phyloP scores from a whole-genome alignment of 2,888 invertebrate genomes.

The Scaptomyza flava region DNA sequence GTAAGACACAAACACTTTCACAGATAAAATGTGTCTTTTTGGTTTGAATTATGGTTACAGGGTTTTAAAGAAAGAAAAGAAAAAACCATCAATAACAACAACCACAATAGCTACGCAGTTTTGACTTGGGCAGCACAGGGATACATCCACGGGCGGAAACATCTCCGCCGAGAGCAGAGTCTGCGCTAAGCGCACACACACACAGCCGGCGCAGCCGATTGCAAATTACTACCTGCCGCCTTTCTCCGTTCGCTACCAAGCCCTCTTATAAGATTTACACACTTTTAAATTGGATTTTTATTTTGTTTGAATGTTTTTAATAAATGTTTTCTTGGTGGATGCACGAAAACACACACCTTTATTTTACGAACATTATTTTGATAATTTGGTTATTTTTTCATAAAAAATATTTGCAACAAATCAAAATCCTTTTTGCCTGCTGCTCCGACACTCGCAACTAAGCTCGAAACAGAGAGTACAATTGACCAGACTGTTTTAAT shows the following conservation, averaged over 20 bases:
- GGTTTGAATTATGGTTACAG: not conserved
- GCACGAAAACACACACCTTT: conserved; percentile 23
- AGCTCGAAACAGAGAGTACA: conserved; percentile 50
- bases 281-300: conserved; percentile 6
- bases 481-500: conserved; percentile 38
- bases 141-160: conserved; percentile 70
- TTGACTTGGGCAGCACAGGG: conserved; percentile 47
- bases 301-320: not conserved
- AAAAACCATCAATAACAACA: conserved; percentile 17
- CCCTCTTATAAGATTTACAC: conserved; percentile 17
- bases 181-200: conserved; percentile 33
- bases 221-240: conserved; percentile 54
- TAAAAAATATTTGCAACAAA: conserved; percentile 49
- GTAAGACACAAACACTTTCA: not conserved
- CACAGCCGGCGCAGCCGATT: conserved; percentile 57
- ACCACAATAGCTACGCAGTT: conserved; percentile 21
- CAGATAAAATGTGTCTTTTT: not conserved
- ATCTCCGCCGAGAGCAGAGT: conserved; percentile 38
- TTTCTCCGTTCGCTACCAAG: not conserved
- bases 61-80: conserved; percentile 9
- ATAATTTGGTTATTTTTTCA: conserved; percentile 5
- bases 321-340: not conserved
- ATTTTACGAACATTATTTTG: conserved; percentile 35
- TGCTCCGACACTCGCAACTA: conserved; percentile 58
- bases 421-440: conserved; percentile 51